Base-by-base conservation (phyloP, 2,888 invertebrate species). In the Miltochrista miniata region DNA sequence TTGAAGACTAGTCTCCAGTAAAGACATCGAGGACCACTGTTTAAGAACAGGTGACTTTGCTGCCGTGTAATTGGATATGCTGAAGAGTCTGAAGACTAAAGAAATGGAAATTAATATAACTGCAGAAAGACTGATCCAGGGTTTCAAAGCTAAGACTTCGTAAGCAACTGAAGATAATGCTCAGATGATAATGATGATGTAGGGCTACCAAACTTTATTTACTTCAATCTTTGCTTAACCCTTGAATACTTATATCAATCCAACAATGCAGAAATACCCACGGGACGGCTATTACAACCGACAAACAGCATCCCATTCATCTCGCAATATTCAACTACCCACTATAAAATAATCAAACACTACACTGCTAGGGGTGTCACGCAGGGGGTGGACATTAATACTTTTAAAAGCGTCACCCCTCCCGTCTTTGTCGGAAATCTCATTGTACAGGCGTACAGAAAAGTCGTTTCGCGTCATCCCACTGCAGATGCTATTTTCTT, bases 321-420 rank as follows among this genome's bases (percentile, higher is more conserved):
- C 59, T 49, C 67, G 64, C 74, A 75, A 75, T 76, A 76, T 72
- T 70, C 72, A 70, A 71, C 72, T 72, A 70, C 73, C 72, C 72
- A 73, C 72, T 72, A 72, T 76, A 76, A 76, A 78, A 76, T 77
- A 81, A 80, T 81, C 78, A 79, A 76, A 72, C 74, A 73, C 62
- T 68, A 65, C 68, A 79, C 78, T 76, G 76, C 64, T 76, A 76
- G 65, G 74, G 76, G 72, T 72, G 71, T 64, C 68, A 64, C 61
- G 12, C 18, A 58, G 68, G 69, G 74, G 75, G 70, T 70, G 76
- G 65, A 70, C 69, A 71, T 83, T 90, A 89, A 90, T 90, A 89
- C 87, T 85, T 88, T 89, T 90, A 90, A 90, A 89, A 90, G 90
- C 87, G 76, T 81, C 81, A 76, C 74, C 76, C 72, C 81, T 79